phyloP scores from a whole-genome alignment of 2,797 vertebrate genomes.

The Carduelis carduelis region DNA sequence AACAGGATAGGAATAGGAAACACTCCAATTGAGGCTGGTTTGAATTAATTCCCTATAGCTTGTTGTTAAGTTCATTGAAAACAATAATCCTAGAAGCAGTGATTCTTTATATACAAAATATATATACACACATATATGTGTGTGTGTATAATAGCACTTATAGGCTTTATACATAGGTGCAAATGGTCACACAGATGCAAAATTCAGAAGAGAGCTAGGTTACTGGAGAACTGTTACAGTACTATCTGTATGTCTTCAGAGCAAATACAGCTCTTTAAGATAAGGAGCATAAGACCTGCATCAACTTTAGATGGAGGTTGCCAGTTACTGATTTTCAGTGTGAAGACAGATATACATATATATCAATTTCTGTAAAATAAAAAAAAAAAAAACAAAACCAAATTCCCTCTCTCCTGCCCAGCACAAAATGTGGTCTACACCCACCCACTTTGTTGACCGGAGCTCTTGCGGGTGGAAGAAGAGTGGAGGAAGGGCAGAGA shows the following conservation, averaged over 20 bases:
- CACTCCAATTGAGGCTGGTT: conserved; percentile 31
- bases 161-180: background rate
- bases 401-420: background rate
- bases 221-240: background rate
- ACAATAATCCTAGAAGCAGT: conserved; percentile 2
- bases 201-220: conserved; percentile 12
- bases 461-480: background rate
- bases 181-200: background rate
- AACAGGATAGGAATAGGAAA: conserved; percentile 71
- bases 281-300: background rate
- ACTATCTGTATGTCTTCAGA: background rate
- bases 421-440: background rate
- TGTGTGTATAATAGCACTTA: background rate
- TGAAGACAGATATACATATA: background rate
- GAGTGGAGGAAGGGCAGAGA: background rate
- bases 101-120: background rate
- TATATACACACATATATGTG: fast-evolving
- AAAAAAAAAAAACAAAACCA: background rate
- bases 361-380: background rate
- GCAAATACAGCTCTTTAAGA: background rate
- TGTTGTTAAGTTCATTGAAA: conserved; percentile 56
- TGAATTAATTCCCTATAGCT: conserved; percentile 57
- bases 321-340: background rate
- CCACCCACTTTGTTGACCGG: fast-evolving
- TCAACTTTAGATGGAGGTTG: background rate